phyloP scores from a whole-genome alignment of 2,113 vertebrate genomes.

The Myrmecophaga tridactyla region DNA sequence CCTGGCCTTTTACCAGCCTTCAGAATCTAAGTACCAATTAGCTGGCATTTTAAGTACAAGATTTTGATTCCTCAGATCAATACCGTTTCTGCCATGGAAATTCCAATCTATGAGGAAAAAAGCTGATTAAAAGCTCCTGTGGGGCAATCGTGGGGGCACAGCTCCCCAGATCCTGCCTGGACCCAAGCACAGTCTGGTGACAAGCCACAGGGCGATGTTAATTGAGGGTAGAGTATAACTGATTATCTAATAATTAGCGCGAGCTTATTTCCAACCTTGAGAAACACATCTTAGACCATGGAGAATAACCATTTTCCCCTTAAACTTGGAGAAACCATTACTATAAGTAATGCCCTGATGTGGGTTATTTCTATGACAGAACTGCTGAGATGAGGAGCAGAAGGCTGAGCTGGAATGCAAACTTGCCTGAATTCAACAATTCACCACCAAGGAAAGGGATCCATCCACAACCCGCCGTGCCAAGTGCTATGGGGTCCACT shows the following conservation, averaged over 20 bases:
- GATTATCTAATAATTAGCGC: background rate
- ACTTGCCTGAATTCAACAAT: background rate
- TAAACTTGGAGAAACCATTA: background rate
- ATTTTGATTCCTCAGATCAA: background rate
- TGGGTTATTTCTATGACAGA: accelerated
- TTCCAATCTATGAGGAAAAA: background rate
- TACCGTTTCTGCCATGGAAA: background rate
- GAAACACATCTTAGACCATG: background rate
- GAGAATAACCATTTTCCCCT: background rate
- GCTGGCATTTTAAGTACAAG: background rate
- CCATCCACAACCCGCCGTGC: too few species aligned
- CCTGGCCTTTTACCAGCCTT: background rate
- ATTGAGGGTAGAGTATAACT: background rate
- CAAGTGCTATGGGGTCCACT: background rate
- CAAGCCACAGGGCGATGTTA: background rate
- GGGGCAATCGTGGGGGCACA: background rate
- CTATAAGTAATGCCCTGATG: background rate
- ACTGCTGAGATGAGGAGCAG: background rate
- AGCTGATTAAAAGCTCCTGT: background rate
- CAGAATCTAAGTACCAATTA: background rate
- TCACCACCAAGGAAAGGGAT: background rate
- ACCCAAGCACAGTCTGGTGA: background rate
- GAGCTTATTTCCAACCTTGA: background rate
- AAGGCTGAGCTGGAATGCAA: background rate
- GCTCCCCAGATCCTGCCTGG: too few species aligned